Conservation (phyloP, 2,113 vertebrate genomes). For the Oriolus oriolus region DNA sequence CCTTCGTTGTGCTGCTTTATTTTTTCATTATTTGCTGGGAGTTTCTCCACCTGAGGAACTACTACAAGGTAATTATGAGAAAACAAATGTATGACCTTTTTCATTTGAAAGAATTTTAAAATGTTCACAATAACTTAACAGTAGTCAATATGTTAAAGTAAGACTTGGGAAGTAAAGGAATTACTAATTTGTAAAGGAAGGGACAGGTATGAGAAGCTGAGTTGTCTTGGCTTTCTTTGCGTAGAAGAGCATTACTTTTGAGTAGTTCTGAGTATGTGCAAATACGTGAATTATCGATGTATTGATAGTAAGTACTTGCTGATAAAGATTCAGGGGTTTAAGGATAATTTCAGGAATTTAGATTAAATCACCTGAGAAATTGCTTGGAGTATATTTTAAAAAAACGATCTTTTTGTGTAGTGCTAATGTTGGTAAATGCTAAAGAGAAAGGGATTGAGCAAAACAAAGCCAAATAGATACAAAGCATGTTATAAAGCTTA, state of each 20-base stretch:
- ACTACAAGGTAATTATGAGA: constrained; percentile 66
- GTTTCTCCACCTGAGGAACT: constrained; percentile 91
- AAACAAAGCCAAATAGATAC: neutral
- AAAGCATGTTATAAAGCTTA: neutral
- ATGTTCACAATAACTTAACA: neutral
- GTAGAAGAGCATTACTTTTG: neutral
- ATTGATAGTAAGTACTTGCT: neutral
- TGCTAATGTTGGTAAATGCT: neutral
- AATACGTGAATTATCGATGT: neutral
- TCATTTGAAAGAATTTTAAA: neutral
- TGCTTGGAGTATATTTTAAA: neutral
- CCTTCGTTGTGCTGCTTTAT: constrained; percentile 88
- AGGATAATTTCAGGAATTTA: neutral
- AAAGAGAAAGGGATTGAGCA: neutral
- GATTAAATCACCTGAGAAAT: neutral
- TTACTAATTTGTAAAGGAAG: neutral
- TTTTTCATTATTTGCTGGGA: constrained; percentile 92
- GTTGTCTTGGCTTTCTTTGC: neutral
- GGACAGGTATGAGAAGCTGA: neutral
- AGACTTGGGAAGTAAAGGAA: neutral
- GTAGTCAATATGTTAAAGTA: neutral
- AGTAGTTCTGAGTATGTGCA: neutral
- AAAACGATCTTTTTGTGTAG: neutral
- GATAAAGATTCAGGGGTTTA: neutral
- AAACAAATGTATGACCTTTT: neutral